Conservation (phyloP, 2,888 invertebrate genomes). For the Xestia c-nigrum region DNA sequence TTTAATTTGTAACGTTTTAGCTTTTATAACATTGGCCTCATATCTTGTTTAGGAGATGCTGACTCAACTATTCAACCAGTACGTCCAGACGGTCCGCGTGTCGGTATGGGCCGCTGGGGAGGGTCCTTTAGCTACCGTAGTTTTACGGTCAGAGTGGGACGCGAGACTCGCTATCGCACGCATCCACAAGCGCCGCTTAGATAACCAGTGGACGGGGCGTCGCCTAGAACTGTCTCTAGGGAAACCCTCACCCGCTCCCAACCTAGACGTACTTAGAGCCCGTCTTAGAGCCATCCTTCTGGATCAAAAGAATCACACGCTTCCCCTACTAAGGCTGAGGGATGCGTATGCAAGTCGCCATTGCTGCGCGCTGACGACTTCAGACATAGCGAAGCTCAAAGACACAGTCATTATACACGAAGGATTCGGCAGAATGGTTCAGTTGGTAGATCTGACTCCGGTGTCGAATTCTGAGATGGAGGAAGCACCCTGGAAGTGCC, state of each 20-base stretch:
- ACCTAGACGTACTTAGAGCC: conserved; percentile 91
- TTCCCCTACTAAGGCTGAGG: conserved; percentile 95
- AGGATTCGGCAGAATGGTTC: conserved; percentile 85
- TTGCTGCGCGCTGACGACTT: conserved; percentile 93
- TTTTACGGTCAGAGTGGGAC: conserved; percentile 93
- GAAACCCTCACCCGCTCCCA: conserved; percentile 91
- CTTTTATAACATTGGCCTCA: neutral
- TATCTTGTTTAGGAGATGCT: conserved; percentile 81
- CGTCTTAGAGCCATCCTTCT: conserved; percentile 94
- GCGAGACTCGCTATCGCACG: conserved; percentile 95
- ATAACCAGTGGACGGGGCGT: conserved; percentile 91
- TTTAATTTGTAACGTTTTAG: neutral
- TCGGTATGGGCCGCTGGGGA: conserved; percentile 85
- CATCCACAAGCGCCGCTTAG: conserved; percentile 95
- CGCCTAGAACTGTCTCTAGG: conserved; percentile 94
- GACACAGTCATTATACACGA: conserved; percentile 92
- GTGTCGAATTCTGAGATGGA: conserved; percentile 81
- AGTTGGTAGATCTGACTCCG: conserved; percentile 82
- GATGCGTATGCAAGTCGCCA: conserved; percentile 96
- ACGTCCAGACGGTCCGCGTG: conserved; percentile 82
- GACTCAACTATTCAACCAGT: conserved; percentile 82
- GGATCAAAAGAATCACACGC: conserved; percentile 93
- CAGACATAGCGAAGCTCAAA: conserved; percentile 93
- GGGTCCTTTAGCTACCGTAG: conserved; percentile 92
- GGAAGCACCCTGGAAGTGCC: conserved; percentile 89